Evolutionary conservation across 2,797 vertebrate genomes (phyloP).

Genomic region (Holocentrus rufus): DNA sequence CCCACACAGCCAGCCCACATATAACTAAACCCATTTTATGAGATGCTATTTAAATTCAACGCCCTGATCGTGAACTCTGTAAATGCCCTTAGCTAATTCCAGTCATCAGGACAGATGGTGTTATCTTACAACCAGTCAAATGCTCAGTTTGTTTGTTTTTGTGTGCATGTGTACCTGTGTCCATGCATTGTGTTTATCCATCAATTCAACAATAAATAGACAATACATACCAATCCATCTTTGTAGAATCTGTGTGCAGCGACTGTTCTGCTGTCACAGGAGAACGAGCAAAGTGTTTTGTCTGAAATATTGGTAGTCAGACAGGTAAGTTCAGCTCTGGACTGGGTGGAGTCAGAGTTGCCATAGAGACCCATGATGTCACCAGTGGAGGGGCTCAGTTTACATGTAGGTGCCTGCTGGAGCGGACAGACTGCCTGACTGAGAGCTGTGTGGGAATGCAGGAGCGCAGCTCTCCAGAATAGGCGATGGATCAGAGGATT

Average conservation of each 20-base stretch:
- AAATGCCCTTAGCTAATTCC: slow-evolving; percentile 46
- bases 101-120: background rate
- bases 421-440: slow-evolving; percentile 43
- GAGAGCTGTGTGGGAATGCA: slow-evolving; percentile 34
- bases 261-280: background rate
- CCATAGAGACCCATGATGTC: slow-evolving; percentile 81
- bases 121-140: background rate
- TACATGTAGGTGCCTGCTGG: slow-evolving; percentile 77
- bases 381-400: slow-evolving; percentile 75
- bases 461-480: slow-evolving; percentile 48
- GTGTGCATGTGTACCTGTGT: background rate
- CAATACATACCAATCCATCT: accelerated
- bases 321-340: slow-evolving; percentile 77
- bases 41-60: slow-evolving; percentile 18
- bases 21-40: slow-evolving; percentile 46
- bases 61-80: slow-evolving; percentile 31
- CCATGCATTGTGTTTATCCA: too few species aligned
- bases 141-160: background rate
- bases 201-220: background rate
- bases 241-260: background rate
- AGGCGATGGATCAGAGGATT: slow-evolving; percentile 54
- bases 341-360: slow-evolving; percentile 78
- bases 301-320: slow-evolving; percentile 59
- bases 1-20: slow-evolving; percentile 41
- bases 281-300: slow-evolving; percentile 21